These are phyloP conservation scores for Pyrgus malvae DNA, from an alignment of 2,888 invertebrate species.

Conservation along the genomic window DNA sequence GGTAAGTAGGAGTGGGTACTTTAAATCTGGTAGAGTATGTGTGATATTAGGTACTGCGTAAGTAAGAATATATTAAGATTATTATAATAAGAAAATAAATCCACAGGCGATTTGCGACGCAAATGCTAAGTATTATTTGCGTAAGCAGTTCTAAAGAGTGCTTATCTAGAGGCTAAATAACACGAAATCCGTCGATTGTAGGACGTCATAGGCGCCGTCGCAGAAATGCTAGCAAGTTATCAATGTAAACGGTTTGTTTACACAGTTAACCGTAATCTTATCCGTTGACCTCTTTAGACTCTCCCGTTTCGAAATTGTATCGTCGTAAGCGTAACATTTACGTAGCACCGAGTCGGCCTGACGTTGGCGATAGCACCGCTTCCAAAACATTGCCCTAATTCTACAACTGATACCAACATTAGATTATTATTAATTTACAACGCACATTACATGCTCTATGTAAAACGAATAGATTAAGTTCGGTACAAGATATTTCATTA, in stretches of 20 bases:
- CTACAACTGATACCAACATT: conserved; percentile 31
- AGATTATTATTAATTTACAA: conserved; percentile 14
- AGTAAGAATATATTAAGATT: no score
- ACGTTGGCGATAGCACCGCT: conserved; percentile 5
- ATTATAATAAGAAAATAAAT: no score
- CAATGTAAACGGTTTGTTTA: conserved; percentile 80
- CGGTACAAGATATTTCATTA: background rate
- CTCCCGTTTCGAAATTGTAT: conserved; percentile 79
- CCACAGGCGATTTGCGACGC: no score
- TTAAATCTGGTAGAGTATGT: no score
- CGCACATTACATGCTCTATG: conserved; percentile 12
- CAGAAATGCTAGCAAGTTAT: conserved; percentile 76
- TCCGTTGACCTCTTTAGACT: conserved; percentile 79
- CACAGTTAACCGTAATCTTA: conserved; percentile 80
- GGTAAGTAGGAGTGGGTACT: no score
- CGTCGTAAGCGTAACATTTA: conserved; percentile 42
- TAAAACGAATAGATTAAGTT: background rate
- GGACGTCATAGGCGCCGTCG: conserved; percentile 72
- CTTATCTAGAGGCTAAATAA: conserved; percentile 52
- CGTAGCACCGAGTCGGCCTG: background rate
- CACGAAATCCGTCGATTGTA: conserved; percentile 51
- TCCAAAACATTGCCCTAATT: conserved; percentile 37
- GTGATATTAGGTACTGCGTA: no score
- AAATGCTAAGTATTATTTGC: no score
- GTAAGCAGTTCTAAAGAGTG: conserved; percentile 39